Evolutionary conservation across 2,113 vertebrate genomes (phyloP).

Genomic region (Nesoenas mayeri): DNA sequence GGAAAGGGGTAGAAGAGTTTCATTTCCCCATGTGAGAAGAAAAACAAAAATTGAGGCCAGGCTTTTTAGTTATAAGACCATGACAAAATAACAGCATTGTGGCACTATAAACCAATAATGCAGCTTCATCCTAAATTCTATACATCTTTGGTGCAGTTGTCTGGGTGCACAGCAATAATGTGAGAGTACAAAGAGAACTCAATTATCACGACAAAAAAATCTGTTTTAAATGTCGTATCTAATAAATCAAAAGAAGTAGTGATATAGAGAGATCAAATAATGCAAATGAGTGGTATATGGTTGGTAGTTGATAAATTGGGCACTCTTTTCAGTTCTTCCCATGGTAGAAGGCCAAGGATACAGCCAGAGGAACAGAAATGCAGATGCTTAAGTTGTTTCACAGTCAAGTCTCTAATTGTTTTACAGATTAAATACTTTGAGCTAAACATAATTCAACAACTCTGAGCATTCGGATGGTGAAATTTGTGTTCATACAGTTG

Average conservation of each 20-base stretch:
- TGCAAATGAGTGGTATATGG: neutral
- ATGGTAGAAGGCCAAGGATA: neutral
- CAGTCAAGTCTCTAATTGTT: slow-evolving; percentile 14
- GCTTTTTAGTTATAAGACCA: neutral
- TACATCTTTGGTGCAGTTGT: neutral
- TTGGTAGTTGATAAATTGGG: neutral
- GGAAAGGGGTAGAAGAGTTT: neutral
- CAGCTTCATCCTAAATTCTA: neutral
- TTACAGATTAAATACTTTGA: slow-evolving; percentile 15
- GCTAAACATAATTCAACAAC: neutral
- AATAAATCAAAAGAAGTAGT: neutral
- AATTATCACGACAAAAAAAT: neutral
- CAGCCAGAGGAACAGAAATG: neutral
- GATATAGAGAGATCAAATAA: neutral
- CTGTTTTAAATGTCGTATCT: neutral
- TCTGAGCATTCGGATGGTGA: neutral
- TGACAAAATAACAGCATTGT: neutral
- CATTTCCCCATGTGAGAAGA: neutral
- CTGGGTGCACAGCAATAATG: neutral
- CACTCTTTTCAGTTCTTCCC: neutral
- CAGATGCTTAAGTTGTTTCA: neutral
- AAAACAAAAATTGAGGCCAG: neutral
- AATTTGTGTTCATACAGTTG: neutral
- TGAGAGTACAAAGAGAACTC: neutral
- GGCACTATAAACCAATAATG: neutral